Evolutionary conservation across 2,888 invertebrate genomes (phyloP).

Genomic region (Labia minor): DNA sequence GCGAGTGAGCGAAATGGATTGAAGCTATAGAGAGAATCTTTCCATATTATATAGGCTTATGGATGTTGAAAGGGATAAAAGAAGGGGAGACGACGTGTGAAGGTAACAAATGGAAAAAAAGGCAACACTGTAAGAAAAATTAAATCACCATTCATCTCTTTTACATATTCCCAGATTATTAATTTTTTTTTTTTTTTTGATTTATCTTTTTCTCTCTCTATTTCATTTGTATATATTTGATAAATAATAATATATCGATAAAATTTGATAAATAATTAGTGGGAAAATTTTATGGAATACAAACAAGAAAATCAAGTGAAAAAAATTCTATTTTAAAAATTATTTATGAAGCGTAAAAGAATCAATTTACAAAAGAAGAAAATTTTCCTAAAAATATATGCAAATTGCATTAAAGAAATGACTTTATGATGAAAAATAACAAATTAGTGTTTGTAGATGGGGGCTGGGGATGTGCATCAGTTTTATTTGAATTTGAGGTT

Average conservation of each 20-base stretch:
- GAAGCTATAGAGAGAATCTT: neutral
- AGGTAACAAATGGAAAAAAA: neutral
- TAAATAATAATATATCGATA: neutral
- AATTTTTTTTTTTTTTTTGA: no score
- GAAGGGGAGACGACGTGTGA: neutral
- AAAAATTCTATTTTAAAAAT: no score
- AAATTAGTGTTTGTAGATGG: no score
- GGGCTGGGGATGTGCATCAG: no score
- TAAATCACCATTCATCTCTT: neutral
- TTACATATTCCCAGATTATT: neutral
- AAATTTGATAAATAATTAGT: neutral
- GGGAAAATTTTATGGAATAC: neutral
- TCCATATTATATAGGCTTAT: constrained; percentile 3
- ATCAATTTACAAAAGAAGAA: no score
- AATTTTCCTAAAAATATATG: no score
- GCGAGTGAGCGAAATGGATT: neutral
- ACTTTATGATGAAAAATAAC: no score
- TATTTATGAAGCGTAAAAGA: no score
- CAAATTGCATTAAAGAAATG: no score
- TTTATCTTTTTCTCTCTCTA: neutral
- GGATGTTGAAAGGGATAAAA: neutral
- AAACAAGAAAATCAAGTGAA: no score
- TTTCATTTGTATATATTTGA: neutral
- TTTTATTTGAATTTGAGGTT: no score
- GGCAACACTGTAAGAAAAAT: neutral